Conservation (phyloP, 2,113 vertebrate species). For the Bothrops jararaca region DNA sequence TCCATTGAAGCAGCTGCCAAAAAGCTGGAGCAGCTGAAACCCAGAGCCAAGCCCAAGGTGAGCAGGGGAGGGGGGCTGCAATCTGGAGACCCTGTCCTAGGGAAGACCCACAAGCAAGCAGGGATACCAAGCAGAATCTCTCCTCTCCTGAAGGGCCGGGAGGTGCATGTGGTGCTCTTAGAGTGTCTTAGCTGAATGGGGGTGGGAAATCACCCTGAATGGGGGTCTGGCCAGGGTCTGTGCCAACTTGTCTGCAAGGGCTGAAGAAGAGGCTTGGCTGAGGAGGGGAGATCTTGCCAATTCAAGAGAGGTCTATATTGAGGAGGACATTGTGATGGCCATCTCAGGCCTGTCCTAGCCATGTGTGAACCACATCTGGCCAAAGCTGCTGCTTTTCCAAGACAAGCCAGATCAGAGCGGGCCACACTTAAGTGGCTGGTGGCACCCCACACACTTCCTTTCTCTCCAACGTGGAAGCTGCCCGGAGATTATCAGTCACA, state of each 20-base stretch:
- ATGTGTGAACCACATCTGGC: background rate
- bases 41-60: conserved; percentile 96
- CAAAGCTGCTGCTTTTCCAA: background rate
- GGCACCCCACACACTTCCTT: background rate
- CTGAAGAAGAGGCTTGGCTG: background rate
- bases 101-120: background rate
- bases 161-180: background rate
- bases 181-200: background rate
- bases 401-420: background rate
- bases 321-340: background rate
- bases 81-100: background rate
- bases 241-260: background rate
- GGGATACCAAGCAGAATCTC: background rate
- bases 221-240: background rate
- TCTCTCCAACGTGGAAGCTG: background rate
- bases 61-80: conserved; percentile 37
- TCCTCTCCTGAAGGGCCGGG: background rate
- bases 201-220: fast-evolving
- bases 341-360: background rate
- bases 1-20: conserved; percentile 98
- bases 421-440: background rate
- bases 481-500: background rate
- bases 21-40: conserved; percentile 97
- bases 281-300: background rate
- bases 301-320: background rate